A percentile compares a stretch with the other conserved stretches of the same genome.
These are phyloP conservation scores for Dipodomys spectabilis DNA, from an alignment of 2,113 vertebrate species.

Conservation along the genomic window DNA sequence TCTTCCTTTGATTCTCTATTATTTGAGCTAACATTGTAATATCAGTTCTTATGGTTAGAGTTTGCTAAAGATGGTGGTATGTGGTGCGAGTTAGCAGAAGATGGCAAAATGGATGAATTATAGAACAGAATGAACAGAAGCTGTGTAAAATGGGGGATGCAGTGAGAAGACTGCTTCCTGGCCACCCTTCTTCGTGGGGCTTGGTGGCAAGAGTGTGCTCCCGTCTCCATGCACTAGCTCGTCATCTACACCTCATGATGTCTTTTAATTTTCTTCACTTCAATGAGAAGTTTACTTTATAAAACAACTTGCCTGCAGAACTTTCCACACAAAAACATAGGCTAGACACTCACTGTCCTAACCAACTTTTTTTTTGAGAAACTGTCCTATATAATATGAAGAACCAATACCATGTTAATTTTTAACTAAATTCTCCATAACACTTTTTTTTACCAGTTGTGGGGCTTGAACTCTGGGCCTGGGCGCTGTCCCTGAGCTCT, in stretches of 20 bases:
- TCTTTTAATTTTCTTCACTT: background rate
- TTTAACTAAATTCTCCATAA: background rate
- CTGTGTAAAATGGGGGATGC: background rate
- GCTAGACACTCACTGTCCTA: background rate
- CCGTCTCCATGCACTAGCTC: background rate
- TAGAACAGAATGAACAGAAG: background rate
- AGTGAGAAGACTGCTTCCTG: background rate
- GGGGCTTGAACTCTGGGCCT: no score
- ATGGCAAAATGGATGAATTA: no score
- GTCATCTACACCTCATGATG: background rate
- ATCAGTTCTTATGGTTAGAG: no score
- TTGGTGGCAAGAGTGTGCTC: no score
- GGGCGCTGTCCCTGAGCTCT: no score
- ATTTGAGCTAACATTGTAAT: no score
- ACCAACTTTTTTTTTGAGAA: background rate
- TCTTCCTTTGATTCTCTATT: no score
- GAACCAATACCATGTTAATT: background rate
- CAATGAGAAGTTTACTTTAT: background rate
- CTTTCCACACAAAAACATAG: background rate
- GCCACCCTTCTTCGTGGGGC: background rate
- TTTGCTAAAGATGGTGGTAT: no score
- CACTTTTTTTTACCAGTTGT: background rate
- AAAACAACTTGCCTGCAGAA: background rate
- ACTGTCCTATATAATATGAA: background rate
- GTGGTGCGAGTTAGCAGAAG: no score